Evolutionary conservation across 1,140 invertebrate species (phyloP), one percentile per base, ranked within the genome.

Genomic region (Drosophila sp.): DNA sequence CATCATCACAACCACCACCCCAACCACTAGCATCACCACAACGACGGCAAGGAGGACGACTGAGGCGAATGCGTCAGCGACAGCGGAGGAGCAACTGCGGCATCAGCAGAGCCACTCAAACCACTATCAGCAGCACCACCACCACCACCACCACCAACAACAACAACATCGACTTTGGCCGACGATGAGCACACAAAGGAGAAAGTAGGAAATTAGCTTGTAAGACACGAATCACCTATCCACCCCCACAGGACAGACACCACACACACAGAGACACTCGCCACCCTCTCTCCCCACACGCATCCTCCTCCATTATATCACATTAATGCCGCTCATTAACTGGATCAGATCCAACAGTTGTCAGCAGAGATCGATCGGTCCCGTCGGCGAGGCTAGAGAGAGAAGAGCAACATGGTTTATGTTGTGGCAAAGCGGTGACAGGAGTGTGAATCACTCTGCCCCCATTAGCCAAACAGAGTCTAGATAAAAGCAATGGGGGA

Each of bases 121-220:
- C 38, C 44, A 7, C 38, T 38, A 38, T 27, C 38, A 44, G 60
- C 27, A 17, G 64, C 30, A 30, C 30, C 30, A 30, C 30, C 47
- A 32, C 55, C 8, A 65, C 17, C 33, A 47, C 1, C 11, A 67
- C 25, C 57, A 17, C 32, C 41, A 4, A 41, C 7, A 7, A 30
- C 44, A 44, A 23, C 38, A 44, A 47, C 29, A 23, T 60, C 44
- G 44, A 47, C 44, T 25, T 25, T 47, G 44, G 44, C 44, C 44
- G 23, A 27, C 44, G 44, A 50, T 50, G 23, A 27, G 44, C 44
- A 27, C 44, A 2, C 44, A 50, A 50, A 50, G 44, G 27, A 56
- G 66, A 65, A 68, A 58, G 63, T 76, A 81, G 82, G 81, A 81
- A 78, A 66, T 63, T 64, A 75, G 66, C 57, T 60, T 73, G 54